These are phyloP conservation scores for Leptothorax acervorum DNA, from an alignment of 2,888 invertebrate genomes.

Conservation along the genomic window DNA sequence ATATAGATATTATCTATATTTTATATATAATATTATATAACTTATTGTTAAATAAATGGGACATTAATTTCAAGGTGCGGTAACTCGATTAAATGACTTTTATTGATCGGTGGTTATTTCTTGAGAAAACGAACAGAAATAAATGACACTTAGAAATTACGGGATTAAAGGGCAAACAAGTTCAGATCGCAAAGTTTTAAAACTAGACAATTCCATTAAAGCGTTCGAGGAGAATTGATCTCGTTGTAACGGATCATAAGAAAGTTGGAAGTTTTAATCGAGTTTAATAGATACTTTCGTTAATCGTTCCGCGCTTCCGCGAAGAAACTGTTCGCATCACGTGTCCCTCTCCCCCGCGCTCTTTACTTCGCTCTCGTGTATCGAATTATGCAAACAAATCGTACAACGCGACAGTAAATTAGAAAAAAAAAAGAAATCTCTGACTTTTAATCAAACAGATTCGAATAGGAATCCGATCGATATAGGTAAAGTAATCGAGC, in stretches of 20 bases:
- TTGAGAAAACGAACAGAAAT: neutral
- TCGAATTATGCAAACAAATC: neutral
- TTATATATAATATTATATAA: neutral
- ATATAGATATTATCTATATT: neutral
- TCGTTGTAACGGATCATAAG: conserved; percentile 36
- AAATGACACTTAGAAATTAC: conserved; percentile 8
- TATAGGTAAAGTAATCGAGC: neutral
- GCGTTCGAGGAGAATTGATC: conserved; percentile 20
- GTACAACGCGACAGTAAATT: neutral
- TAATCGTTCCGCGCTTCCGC: conserved; percentile 26
- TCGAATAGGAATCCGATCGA: neutral
- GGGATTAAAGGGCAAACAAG: conserved; percentile 19
- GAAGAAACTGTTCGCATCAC: conserved; percentile 14
- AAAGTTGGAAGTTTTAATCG: conserved; percentile 47
- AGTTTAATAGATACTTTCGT: conserved; percentile 44
- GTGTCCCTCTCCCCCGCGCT: neutral
- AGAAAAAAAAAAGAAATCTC: neutral
- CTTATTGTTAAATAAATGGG: neutral
- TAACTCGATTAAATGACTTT: neutral
- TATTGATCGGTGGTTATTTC: neutral
- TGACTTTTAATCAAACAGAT: neutral
- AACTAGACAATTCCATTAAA: conserved; percentile 33
- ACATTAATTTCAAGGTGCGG: neutral
- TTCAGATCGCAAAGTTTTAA: conserved; percentile 24
- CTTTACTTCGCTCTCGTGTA: neutral